These are phyloP conservation scores for Eulithis testata DNA, from an alignment of 2,888 invertebrate species.

Conservation along the genomic window DNA sequence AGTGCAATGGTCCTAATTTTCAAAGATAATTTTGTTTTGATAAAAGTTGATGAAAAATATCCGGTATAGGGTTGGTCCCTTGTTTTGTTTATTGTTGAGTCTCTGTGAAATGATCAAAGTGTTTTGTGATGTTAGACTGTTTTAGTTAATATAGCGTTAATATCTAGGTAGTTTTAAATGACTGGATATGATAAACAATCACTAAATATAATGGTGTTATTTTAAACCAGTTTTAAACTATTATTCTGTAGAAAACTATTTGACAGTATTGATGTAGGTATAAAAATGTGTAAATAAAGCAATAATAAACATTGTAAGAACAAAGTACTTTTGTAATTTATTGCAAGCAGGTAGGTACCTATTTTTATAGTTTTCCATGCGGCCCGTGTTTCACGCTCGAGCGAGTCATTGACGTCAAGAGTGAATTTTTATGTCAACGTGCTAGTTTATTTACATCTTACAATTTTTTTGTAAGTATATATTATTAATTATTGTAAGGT, in stretches of 20 bases:
- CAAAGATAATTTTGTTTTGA: background rate
- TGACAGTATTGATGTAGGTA: background rate
- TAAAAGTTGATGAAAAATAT: background rate
- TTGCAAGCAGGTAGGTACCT: background rate
- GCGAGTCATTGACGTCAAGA: conserved; percentile 23
- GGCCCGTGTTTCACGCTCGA: conserved; percentile 15
- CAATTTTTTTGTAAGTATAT: background rate
- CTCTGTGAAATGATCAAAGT: conserved; percentile 1
- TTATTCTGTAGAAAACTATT: background rate
- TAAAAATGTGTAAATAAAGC: conserved; percentile 37
- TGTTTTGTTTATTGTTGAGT: conserved; percentile 1
- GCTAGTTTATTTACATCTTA: conserved; percentile 16
- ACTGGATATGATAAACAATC: background rate
- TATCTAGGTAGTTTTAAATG: background rate
- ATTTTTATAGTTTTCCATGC: conserved; percentile 17
- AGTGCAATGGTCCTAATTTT: conserved; percentile 30
- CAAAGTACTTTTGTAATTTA: conserved; percentile 19
- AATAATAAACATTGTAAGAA: conserved; percentile 38
- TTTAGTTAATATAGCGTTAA: background rate
- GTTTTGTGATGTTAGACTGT: conserved; percentile 6
- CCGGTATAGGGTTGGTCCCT: background rate
- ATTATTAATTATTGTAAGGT: background rate
- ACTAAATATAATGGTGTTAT: background rate
- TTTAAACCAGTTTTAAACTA: background rate
- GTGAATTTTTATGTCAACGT: conserved; percentile 22